These are phyloP conservation scores for Corythornis cristatus DNA, from an alignment of 2,113 vertebrate genomes.

Conservation along the genomic window DNA sequence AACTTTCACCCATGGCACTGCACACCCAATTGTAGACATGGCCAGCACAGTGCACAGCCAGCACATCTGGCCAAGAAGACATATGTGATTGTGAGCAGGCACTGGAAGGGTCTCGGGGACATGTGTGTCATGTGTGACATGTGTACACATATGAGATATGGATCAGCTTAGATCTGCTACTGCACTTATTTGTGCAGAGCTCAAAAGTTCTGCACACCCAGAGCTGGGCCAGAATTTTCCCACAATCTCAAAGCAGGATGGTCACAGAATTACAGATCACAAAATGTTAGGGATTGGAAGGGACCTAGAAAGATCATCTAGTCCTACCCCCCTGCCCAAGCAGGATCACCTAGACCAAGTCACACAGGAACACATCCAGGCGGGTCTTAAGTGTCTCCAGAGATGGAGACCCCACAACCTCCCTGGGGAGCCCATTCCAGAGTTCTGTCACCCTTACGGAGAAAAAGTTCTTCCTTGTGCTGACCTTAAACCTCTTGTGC, in stretches of 20 bases:
- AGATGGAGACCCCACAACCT: too few species aligned
- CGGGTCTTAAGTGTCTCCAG: too few species aligned
- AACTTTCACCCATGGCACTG: fast-evolving
- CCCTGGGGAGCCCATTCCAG: too few species aligned
- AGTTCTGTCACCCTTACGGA: too few species aligned
- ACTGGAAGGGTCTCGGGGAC: fast-evolving
- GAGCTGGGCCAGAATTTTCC: background rate
- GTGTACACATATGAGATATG: fast-evolving
- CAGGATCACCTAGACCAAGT: too few species aligned
- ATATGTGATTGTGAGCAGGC: fast-evolving
- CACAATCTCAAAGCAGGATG: background rate
- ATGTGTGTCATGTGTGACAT: fast-evolving
- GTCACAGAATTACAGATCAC: background rate
- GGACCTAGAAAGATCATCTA: too few species aligned
- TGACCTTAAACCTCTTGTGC: too few species aligned
- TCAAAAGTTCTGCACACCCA: fast-evolving
- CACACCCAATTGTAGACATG: fast-evolving
- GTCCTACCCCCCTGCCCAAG: too few species aligned
- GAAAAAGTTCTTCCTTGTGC: too few species aligned
- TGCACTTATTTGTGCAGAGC: background rate
- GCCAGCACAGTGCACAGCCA: fast-evolving
- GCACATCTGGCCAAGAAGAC: background rate
- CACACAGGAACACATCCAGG: too few species aligned
- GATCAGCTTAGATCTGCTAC: background rate
- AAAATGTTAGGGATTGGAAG: too few species aligned